Percentiles rank a stretch among this genome's conserved stretches.
These are phyloP conservation scores for Scaptomyza hsui DNA, from an alignment of 1,140 invertebrate genomes.

Conservation along the genomic window DNA sequence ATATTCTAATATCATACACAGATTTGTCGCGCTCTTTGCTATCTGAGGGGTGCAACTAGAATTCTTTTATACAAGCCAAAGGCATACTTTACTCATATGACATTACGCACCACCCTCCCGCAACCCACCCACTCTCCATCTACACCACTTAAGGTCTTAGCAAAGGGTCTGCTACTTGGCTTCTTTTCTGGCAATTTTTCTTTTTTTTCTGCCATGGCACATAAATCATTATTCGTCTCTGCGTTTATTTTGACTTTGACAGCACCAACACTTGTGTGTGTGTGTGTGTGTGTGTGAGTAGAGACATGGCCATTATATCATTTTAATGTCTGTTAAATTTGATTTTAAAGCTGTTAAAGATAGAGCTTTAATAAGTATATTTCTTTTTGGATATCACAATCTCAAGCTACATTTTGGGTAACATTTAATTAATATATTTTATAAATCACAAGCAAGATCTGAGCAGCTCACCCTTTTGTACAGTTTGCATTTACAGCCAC, in stretches of 20 bases:
- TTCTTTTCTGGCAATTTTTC: constrained; percentile 49
- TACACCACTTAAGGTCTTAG: neutral
- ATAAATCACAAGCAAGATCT: constrained; percentile 57
- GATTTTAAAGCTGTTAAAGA: neutral
- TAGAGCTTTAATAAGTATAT: neutral
- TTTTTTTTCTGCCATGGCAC: constrained; percentile 30
- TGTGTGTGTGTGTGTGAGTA: constrained; percentile 3
- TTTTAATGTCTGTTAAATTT: constrained; percentile 32
- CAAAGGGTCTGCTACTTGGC: constrained; percentile 24
- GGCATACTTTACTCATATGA: constrained; percentile 52
- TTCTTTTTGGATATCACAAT: constrained; percentile 20
- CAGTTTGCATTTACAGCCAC: constrained; percentile 42
- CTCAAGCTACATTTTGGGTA: constrained; percentile 29
- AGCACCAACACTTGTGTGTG: constrained; percentile 58
- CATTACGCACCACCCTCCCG: neutral
- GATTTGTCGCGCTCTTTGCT: constrained; percentile 68
- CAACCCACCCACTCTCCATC: neutral
- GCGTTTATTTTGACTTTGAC: constrained; percentile 75
- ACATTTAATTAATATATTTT: constrained; percentile 78
- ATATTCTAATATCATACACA: constrained; percentile 41
- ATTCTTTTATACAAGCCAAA: neutral
- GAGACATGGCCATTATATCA: constrained; percentile 20
- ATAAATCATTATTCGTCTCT: constrained; percentile 75
- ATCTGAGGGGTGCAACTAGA: constrained; percentile 10
- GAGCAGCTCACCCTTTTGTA: constrained; percentile 34